A percentile compares a stretch with the other conserved stretches of the same genome.
Conservation (phyloP, 2,888 invertebrate species). For the Minunthozetes semirufus region DNA sequence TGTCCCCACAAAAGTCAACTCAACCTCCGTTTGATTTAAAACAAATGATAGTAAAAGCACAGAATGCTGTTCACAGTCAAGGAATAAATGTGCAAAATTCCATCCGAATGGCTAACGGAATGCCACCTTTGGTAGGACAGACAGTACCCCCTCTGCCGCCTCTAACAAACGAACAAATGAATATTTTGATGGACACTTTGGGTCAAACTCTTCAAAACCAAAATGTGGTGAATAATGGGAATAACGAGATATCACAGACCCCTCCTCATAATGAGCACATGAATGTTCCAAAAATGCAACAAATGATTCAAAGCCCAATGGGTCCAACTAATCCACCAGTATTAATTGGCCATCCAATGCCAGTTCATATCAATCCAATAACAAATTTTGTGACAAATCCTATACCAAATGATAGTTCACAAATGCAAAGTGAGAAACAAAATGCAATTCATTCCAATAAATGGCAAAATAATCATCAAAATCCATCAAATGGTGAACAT, state of each 20-base stretch:
- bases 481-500: neutral
- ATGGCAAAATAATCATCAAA: neutral
- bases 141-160: neutral
- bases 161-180: neutral
- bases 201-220: neutral
- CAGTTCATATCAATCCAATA: neutral
- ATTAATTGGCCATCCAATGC: neutral
- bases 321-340: neutral
- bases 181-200: neutral
- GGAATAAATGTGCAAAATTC: constrained; percentile 24
- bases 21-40: constrained; percentile 29
- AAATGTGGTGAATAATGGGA: neutral
- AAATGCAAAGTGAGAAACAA: too few species aligned
- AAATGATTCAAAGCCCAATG: neutral
- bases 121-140: neutral
- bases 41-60: constrained; percentile 26
- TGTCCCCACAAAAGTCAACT: neutral
- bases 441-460: too few species aligned
- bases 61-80: constrained; percentile 29
- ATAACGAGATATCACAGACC: neutral
- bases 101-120: neutral
- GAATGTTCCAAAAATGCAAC: neutral
- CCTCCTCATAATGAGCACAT: neutral
- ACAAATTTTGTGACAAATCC: neutral
- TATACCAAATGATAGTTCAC: neutral